These are phyloP conservation scores for Ormyrus rosae DNA, from an alignment of 2,888 invertebrate species.

Conservation along the genomic window DNA sequence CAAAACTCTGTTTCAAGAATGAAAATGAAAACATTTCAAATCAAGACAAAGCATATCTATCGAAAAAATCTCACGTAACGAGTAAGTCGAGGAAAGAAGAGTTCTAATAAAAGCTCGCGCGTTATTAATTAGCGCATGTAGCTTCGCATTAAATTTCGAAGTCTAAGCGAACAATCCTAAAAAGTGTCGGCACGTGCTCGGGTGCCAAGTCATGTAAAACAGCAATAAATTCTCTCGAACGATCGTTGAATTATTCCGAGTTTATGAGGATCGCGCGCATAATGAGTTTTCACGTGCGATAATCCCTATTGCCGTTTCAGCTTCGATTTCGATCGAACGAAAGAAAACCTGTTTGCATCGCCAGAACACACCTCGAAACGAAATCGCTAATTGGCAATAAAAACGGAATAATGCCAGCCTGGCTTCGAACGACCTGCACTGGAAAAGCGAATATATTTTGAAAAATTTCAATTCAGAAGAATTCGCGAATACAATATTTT, in stretches of 20 bases:
- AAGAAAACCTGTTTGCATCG: slow-evolving; percentile 16
- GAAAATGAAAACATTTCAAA: no score
- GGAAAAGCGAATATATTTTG: no score
- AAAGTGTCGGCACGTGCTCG: slow-evolving; percentile 18
- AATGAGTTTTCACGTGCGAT: slow-evolving; percentile 19
- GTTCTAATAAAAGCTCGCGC: no score
- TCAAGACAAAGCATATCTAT: no score
- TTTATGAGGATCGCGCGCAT: slow-evolving; percentile 9
- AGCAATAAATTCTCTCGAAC: slow-evolving; percentile 41
- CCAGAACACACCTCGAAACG: slow-evolving; percentile 11
- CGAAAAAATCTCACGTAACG: no score
- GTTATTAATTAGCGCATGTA: no score
- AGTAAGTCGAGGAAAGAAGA: no score
- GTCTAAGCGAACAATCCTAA: neutral
- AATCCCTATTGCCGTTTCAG: no score
- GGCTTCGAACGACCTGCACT: no score
- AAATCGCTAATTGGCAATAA: slow-evolving; percentile 18
- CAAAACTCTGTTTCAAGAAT: no score
- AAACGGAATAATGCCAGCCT: neutral
- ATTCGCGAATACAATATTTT: neutral
- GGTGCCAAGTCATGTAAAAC: slow-evolving; percentile 9
- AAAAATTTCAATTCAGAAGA: no score
- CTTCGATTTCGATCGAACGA: slow-evolving; percentile 4
- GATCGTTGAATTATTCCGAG: slow-evolving; percentile 46
- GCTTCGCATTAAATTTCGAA: no score